Evolutionary conservation across 2,113 vertebrate genomes (phyloP), one percentile per base, ranked within the genome.

Genomic region (Melozone crissalis): DNA sequence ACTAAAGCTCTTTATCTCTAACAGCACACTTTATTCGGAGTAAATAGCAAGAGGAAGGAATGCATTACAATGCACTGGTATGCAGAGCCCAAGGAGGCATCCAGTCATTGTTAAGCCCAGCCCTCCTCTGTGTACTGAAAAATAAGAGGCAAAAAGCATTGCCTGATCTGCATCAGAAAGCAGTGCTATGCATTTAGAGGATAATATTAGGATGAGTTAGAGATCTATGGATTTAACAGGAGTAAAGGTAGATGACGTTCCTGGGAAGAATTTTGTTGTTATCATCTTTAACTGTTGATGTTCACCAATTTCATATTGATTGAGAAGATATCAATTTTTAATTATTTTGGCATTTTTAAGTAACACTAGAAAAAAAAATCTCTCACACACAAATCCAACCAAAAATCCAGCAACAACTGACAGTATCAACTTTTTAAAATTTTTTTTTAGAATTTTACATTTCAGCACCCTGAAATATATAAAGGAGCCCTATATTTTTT

Each of bases 1-100:
- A 54, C 71, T 54, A 72, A 93, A 85, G 54, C 35, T 73, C 28
- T 66, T 90, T 84, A 71, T 94, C 67, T 81, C 35, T 44, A 77
- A 39, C 18, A 54, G 26, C 37, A 76, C 43, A 49, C 41, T 81
- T 14, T 11, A 14, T 22, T n/a, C 46, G 54, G 79, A 83, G 77
- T 17, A 73, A 90, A 91, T 15, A 55, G 6, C 35, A 62, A 1
- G 16, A 66, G 51, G 52, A 69, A 79, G 46, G 80, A 86, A 80
- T 63, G 11, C 22, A 31, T 75, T 49, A 22, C 37, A 90, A 15
- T 22, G 22, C 31, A 15, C 39, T 67, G 43, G 26, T 43, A 31
- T 51, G 69, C 33, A 83, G 31, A 92, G 21, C n/a, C 30, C 1
- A 0, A 16, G 35, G 55, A 77, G 23, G 16, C 31, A 72, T 22